phyloP scores from a whole-genome alignment of 2,797 vertebrate genomes.

The Smutsia gigantea region DNA sequence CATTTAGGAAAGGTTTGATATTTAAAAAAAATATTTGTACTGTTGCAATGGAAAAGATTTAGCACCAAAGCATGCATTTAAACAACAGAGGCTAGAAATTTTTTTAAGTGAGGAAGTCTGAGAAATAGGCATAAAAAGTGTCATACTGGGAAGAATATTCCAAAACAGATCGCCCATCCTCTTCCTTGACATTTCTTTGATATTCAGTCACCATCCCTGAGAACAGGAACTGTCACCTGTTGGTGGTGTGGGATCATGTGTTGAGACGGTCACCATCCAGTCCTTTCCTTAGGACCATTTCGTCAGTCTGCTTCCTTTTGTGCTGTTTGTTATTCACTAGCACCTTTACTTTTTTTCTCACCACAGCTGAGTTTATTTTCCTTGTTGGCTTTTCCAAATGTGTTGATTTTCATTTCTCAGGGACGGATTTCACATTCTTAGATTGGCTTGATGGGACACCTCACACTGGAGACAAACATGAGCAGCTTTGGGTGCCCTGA shows the following conservation, averaged over 20 bases:
- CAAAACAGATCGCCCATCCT: background rate
- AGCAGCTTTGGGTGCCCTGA: rapidly evolving
- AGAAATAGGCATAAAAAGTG: background rate
- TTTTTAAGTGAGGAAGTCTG: background rate
- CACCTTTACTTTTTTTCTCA: background rate
- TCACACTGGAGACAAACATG: background rate
- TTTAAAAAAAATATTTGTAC: background rate
- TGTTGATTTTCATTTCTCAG: background rate
- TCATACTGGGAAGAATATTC: background rate
- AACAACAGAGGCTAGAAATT: background rate
- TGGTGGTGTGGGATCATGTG: too few species aligned
- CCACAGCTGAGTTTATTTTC: conserved; percentile 19
- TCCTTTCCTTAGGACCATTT: background rate
- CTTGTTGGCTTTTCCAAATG: background rate
- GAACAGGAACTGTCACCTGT: background rate
- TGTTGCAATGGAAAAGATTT: background rate
- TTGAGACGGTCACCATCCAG: background rate
- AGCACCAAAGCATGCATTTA: background rate
- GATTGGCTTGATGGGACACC: background rate
- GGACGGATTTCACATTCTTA: background rate
- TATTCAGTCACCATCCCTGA: background rate
- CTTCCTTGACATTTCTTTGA: background rate
- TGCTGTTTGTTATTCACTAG: background rate
- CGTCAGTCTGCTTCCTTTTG: background rate
- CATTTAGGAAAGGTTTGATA: background rate